phyloP scores from a whole-genome alignment of 2,888 invertebrate genomes.

The Campaea margaritaria region DNA sequence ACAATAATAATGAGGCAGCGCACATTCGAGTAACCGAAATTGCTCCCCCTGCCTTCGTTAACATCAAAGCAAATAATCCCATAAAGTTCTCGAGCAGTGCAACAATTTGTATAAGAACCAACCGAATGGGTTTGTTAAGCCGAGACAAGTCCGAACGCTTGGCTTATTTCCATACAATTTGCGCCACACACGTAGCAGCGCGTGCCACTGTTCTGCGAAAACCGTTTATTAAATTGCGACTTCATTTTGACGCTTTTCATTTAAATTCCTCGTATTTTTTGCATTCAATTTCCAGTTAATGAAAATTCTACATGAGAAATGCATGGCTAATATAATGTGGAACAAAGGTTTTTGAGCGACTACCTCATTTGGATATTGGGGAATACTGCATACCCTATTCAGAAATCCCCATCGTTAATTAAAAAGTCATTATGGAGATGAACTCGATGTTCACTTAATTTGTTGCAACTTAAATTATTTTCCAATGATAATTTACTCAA shows the following conservation, averaged over 20 bases:
- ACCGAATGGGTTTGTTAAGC: constrained; percentile 36
- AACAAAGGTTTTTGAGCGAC: no score
- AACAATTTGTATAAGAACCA: constrained; percentile 44
- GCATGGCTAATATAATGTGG: background rate
- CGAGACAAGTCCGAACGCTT: constrained; percentile 58
- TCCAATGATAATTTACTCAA: no score
- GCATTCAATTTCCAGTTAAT: constrained; percentile 1
- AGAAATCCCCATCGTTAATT: no score
- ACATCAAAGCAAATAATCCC: constrained; percentile 20
- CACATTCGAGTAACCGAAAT: no score
- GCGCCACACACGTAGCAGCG: constrained; percentile 70
- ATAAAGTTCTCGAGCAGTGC: constrained; percentile 20
- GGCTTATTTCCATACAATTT: constrained; percentile 78
- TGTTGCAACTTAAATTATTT: no score
- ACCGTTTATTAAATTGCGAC: constrained; percentile 46
- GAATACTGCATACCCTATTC: no score
- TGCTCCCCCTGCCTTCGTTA: background rate
- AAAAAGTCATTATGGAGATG: no score
- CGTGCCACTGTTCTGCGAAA: constrained; percentile 59
- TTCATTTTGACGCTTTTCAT: constrained; percentile 42
- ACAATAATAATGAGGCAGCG: background rate
- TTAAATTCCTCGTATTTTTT: constrained; percentile 38
- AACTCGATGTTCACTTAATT: no score
- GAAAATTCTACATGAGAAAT: constrained; percentile 20
- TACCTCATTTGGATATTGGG: no score